A percentile compares a stretch with the other conserved stretches of the same genome.
Conservation (phyloP, 1,140 invertebrate genomes). For the Drosophila bifasciata region DNA sequence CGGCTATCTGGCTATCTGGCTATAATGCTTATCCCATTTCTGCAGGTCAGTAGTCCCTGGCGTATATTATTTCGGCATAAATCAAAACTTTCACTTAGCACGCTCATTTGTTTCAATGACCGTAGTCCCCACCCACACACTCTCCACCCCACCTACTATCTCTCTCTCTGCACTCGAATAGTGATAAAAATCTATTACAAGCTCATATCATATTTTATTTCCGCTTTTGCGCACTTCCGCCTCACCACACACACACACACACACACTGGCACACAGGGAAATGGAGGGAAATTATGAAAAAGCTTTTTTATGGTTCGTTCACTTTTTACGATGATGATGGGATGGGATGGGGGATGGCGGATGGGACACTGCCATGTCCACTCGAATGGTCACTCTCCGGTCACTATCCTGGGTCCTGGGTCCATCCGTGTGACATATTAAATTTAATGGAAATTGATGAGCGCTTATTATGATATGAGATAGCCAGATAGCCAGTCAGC, state of each 20-base stretch:
- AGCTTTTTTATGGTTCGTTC: conserved; percentile 76
- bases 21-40: conserved; percentile 31
- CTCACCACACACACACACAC: too few relatives aligned
- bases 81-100: conserved; percentile 83
- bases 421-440: conserved; percentile 75
- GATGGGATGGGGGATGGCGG: conserved; percentile 13
- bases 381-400: conserved; percentile 3
- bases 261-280: too few relatives aligned
- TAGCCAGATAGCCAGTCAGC: conserved; percentile 40
- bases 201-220: conserved; percentile 83
- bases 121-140: conserved; percentile 13
- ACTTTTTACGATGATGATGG: conserved; percentile 75
- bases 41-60: conserved; percentile 57
- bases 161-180: conserved; percentile 46
- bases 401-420: conserved; percentile 19
- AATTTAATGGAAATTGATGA: conserved; percentile 83
- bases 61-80: conserved; percentile 80
- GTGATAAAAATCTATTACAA: conserved; percentile 83
- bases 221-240: conserved; percentile 48
- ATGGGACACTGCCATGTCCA: too few relatives aligned
- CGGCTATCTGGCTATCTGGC: conserved; percentile 3
- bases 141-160: too few relatives aligned
- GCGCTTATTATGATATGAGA: conserved; percentile 82
- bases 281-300: conserved; percentile 79
- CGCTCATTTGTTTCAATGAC: conserved; percentile 81